phyloP scores from a whole-genome alignment of 2,797 vertebrate species.

The Ambastaia sidthimunki region DNA sequence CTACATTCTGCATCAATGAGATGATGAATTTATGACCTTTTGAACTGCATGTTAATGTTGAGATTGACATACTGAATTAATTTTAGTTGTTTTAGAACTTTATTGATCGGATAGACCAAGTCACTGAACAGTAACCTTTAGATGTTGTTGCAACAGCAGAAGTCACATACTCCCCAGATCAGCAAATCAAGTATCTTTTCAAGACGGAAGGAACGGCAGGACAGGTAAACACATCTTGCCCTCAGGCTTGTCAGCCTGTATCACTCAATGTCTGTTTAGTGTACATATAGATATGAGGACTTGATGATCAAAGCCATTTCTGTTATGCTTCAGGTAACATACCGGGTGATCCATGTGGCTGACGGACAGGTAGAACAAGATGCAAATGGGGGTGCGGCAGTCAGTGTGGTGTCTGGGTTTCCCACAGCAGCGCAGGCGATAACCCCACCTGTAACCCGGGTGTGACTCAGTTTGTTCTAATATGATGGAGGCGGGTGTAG shows the following conservation, averaged over 20 bases:
- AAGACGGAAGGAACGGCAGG: slow-evolving; percentile 89
- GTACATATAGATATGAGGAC: background rate
- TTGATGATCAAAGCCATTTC: slow-evolving; percentile 17
- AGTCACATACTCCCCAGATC: slow-evolving; percentile 86
- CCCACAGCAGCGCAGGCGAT: slow-evolving; percentile 84
- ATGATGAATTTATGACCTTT: background rate
- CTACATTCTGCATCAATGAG: background rate
- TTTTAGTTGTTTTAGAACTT: background rate
- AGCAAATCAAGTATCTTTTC: slow-evolving; percentile 93
- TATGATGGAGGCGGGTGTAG: background rate
- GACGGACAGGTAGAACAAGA: slow-evolving; percentile 92
- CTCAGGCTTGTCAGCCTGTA: background rate
- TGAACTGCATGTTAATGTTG: background rate
- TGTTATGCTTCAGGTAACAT: slow-evolving; percentile 84
- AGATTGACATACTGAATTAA: background rate
- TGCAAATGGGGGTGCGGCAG: slow-evolving; percentile 85
- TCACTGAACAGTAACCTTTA: slow-evolving; percentile 54
- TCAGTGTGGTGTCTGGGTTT: slow-evolving; percentile 91
- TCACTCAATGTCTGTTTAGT: background rate
- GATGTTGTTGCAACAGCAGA: slow-evolving; percentile 89
- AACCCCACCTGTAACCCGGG: slow-evolving; percentile 64
- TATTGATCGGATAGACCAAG: slow-evolving; percentile 12
- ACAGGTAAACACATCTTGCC: slow-evolving; percentile 74
- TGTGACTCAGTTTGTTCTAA: slow-evolving; percentile 12
- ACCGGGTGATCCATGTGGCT: slow-evolving; percentile 92